phyloP scores from a whole-genome alignment of 64 coral and sea anemone genomes.

The Montipora efflorescens region DNA sequence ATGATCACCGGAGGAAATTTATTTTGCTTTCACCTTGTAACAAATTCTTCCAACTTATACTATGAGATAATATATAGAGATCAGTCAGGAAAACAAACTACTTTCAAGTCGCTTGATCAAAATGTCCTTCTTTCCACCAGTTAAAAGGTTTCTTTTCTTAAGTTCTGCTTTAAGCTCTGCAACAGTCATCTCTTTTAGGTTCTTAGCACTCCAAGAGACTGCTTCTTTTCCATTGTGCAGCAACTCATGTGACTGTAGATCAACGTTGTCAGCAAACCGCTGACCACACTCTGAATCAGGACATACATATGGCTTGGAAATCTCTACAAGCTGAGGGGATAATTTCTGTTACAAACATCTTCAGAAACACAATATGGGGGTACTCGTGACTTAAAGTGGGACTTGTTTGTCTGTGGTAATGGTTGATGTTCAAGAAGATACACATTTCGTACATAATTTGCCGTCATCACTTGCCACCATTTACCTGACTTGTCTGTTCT shows the following conservation, averaged over 20 bases:
- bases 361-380: constrained; percentile 34
- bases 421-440: constrained; percentile 19
- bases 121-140: constrained; percentile 66
- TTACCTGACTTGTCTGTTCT: constrained; percentile 43
- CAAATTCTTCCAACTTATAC: too few species aligned
- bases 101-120: constrained; percentile 69
- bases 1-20: too few species aligned
- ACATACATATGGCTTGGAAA: constrained; percentile 48
- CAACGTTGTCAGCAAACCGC: constrained; percentile 52
- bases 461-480: constrained; percentile 66
- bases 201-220: constrained; percentile 36
- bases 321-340: constrained; percentile 12
- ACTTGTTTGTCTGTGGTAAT: constrained; percentile 26
- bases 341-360: not conserved
- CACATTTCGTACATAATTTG: constrained; percentile 39
- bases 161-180: constrained; percentile 67
- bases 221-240: constrained; percentile 6
- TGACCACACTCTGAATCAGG: constrained; percentile 34
- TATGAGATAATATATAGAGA: too few species aligned
- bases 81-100: constrained; percentile 3
- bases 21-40: too few species aligned
- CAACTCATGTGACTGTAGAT: constrained; percentile 24
- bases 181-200: constrained; percentile 74
- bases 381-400: constrained; percentile 47
- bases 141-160: constrained; percentile 61